Percentiles rank a stretch among this genome's conserved stretches.
phyloP scores from a whole-genome alignment of 2,797 vertebrate species.

The Hozukius guyotensis region DNA sequence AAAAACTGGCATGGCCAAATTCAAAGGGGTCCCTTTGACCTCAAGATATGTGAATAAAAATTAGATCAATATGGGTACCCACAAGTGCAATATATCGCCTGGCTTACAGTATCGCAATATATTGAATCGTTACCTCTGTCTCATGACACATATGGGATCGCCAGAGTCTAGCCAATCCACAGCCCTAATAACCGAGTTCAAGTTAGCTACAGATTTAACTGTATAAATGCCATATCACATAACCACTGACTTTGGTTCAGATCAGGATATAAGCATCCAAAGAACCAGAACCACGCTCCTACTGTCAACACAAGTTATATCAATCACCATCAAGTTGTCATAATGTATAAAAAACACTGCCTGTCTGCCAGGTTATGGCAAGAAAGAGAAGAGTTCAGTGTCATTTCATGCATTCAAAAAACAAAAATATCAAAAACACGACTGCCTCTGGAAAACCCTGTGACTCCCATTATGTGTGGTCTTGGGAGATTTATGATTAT shows the following conservation, averaged over 20 bases:
- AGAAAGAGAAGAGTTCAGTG: neutral
- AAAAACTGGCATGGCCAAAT: no score
- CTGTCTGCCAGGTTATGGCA: neutral
- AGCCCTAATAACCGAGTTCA: neutral
- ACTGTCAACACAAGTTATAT: constrained; percentile 19
- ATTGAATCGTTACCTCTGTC: no score
- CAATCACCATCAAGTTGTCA: constrained; percentile 42
- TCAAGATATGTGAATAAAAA: no score
- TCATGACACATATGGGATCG: no score
- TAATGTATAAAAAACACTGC: constrained; percentile 32
- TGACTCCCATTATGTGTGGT: constrained; percentile 27
- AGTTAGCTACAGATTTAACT: neutral
- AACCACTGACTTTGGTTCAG: neutral
- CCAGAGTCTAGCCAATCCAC: no score
- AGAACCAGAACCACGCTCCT: neutral
- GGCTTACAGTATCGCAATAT: no score
- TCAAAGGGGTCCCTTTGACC: no score
- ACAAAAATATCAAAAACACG: neutral
- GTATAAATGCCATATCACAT: neutral
- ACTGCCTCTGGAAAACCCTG: constrained; percentile 4
- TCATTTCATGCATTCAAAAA: neutral
- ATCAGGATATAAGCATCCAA: constrained; percentile 8
- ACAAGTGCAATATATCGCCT: no score
- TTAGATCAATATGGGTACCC: no score
- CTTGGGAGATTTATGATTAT: constrained; percentile 31